A percentile compares a stretch with the other conserved stretches of the same genome.
phyloP scores from a whole-genome alignment of 2,888 invertebrate genomes.

The Osmoderma eremita region DNA sequence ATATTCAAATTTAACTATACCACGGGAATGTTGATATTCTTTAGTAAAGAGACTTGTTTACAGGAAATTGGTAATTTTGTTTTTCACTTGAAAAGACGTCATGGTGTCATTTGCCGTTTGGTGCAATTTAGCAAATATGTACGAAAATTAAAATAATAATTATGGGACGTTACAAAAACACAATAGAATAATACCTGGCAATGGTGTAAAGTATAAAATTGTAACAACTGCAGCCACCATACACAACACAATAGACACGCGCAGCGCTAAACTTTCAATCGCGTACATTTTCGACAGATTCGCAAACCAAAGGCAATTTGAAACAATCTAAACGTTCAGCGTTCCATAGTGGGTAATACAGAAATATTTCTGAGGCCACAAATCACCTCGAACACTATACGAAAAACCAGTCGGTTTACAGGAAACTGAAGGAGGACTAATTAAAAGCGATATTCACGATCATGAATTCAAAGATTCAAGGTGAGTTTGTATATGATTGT shows the following conservation, averaged over 20 bases:
- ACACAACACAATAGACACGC: slow-evolving; percentile 73
- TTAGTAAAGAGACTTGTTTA: no score
- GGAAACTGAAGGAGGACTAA: slow-evolving; percentile 3
- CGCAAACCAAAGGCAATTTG: slow-evolving; percentile 4
- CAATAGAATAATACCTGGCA: slow-evolving; percentile 73
- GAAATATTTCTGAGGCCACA: not conserved
- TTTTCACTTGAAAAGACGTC: no score
- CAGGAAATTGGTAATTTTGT: no score
- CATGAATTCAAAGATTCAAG: slow-evolving; percentile 19
- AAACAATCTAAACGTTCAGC: not conserved
- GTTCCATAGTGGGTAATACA: slow-evolving; percentile 12
- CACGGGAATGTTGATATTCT: no score
- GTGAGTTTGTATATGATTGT: slow-evolving; percentile 15
- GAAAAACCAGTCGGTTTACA: not conserved
- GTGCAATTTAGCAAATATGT: not conserved
- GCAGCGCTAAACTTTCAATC: slow-evolving; percentile 68
- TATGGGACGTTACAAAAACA: not conserved
- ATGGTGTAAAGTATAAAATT: slow-evolving; percentile 76
- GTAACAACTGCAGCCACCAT: slow-evolving; percentile 74
- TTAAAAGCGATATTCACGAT: not conserved
- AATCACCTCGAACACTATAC: not conserved
- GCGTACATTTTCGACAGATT: slow-evolving; percentile 53
- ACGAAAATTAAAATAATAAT: not conserved
- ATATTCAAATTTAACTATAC: no score
- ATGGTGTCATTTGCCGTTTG: no score